phyloP scores from a whole-genome alignment of 2,113 vertebrate genomes.

The Larimichthys polyactis region DNA sequence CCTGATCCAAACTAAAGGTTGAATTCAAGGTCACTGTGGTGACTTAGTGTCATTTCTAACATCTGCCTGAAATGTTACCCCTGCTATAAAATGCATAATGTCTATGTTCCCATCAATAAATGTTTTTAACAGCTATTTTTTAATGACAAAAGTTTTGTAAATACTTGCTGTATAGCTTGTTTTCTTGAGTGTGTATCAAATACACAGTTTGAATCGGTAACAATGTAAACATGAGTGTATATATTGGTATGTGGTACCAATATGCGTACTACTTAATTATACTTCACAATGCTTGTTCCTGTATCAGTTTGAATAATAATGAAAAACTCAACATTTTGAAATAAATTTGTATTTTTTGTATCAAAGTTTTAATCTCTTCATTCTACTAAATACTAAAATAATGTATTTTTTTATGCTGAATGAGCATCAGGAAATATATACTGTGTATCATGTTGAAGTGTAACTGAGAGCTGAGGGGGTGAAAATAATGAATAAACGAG shows the following conservation, averaged over 20 bases:
- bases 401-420: not conserved
- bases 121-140: slow-evolving; percentile 24
- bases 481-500: not conserved
- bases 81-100: slow-evolving; percentile 7
- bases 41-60: slow-evolving; percentile 65
- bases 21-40: slow-evolving; percentile 52
- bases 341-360: slow-evolving; percentile 76
- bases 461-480: not conserved
- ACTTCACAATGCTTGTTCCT: slow-evolving; percentile 44
- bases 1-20: slow-evolving; percentile 57
- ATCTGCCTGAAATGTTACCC: slow-evolving; percentile 28
- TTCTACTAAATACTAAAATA: not conserved
- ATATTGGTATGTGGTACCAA: slow-evolving; percentile 39
- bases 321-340: slow-evolving; percentile 51
- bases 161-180: slow-evolving; percentile 73
- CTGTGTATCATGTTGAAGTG: not conserved
- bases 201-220: slow-evolving; percentile 60
- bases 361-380: not conserved
- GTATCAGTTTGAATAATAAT: slow-evolving; percentile 28
- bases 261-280: slow-evolving; percentile 28
- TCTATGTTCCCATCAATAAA: not conserved
- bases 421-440: not conserved
- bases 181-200: slow-evolving; percentile 73
- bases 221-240: slow-evolving; percentile 54
- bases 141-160: slow-evolving; percentile 69